These are phyloP conservation scores for Pseudotriccus pelzelni DNA, from an alignment of 2,797 vertebrate genomes.

Conservation along the genomic window DNA sequence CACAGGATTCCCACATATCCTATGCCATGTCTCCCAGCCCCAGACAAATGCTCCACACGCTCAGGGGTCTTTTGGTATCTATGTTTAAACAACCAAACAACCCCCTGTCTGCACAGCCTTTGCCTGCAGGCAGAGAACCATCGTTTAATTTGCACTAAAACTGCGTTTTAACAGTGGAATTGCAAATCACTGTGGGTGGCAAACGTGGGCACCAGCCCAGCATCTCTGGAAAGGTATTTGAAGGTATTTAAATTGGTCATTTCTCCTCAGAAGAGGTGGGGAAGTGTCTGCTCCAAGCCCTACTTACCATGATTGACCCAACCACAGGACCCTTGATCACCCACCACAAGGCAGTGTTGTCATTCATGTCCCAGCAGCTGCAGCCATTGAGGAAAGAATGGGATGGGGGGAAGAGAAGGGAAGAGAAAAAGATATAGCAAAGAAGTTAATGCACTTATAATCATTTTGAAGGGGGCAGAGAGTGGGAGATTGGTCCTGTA, in stretches of 20 bases:
- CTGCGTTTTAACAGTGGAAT: background rate
- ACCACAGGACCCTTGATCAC: slow-evolving; percentile 97
- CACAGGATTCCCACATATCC: background rate
- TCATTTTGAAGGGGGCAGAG: background rate
- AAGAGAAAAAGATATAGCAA: background rate
- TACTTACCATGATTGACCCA: slow-evolving; percentile 93
- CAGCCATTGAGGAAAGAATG: background rate
- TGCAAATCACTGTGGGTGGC: background rate
- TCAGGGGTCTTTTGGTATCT: background rate
- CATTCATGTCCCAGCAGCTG: slow-evolving; percentile 98
- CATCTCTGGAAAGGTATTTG: background rate
- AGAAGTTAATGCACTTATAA: background rate
- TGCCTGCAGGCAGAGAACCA: background rate
- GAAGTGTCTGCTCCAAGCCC: background rate
- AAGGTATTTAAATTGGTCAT: background rate
- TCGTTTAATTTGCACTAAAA: background rate
- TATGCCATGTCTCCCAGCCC: background rate
- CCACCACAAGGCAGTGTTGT: slow-evolving; percentile 98
- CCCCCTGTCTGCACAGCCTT: background rate
- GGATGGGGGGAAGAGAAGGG: background rate
- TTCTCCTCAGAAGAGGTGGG: background rate
- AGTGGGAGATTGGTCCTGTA: rapidly evolving
- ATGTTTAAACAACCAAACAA: background rate
- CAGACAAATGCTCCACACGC: background rate
- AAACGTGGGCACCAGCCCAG: background rate